Evolutionary conservation across 2,113 vertebrate genomes (phyloP).

Genomic region (Dryoscopus gambensis): DNA sequence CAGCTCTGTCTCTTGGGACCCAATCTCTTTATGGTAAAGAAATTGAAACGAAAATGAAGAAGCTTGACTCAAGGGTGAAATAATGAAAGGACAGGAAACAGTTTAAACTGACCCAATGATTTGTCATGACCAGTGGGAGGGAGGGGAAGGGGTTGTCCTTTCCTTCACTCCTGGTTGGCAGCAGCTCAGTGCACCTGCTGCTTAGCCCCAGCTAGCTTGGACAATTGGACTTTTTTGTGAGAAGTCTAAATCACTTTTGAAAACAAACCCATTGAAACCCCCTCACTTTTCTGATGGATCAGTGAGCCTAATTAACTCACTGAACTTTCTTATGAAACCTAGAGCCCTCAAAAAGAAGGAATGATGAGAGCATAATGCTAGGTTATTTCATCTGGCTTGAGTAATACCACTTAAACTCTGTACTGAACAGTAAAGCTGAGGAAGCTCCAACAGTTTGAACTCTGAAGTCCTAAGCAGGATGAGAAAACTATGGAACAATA

Average conservation of each 20-base stretch:
- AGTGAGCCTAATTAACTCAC: neutral
- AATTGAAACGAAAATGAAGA: neutral
- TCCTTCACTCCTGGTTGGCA: neutral
- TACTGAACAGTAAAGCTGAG: neutral
- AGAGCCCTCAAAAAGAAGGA: neutral
- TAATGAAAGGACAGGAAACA: neutral
- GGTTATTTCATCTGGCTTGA: neutral
- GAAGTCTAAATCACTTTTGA: neutral
- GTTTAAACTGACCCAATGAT: neutral
- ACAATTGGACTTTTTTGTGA: neutral
- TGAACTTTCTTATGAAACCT: neutral
- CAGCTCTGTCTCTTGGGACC: neutral
- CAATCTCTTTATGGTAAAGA: neutral
- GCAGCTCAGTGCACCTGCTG: neutral
- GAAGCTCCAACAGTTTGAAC: neutral
- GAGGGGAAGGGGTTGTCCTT: neutral
- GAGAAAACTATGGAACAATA: neutral
- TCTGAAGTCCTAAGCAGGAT: neutral
- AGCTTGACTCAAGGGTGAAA: neutral
- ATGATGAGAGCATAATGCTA: neutral
- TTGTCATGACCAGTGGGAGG: neutral
- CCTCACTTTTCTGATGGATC: neutral
- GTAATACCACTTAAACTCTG: neutral
- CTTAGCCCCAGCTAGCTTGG: neutral
- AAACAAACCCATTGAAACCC: neutral